Base-by-base conservation (phyloP, 2,888 invertebrate species). In the Rhagonycha fulva region DNA sequence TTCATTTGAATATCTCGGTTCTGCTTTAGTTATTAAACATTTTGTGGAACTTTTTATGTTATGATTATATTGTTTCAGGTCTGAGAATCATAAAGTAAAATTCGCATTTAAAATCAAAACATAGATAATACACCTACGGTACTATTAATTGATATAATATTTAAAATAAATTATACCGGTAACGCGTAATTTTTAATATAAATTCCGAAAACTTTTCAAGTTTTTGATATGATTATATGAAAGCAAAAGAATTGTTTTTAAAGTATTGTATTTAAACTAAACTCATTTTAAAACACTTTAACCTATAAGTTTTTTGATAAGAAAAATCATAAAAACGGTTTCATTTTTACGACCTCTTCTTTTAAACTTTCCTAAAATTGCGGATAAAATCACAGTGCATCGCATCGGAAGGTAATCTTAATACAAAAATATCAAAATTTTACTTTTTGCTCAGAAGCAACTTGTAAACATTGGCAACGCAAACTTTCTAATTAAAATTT, bases 1-100 rank as follows among this genome's bases (percentile, higher is more conserved):
- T 80, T 80, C 80, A 80, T 78, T 70, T 66, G 70, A 62, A 73
- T 70, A 73, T 78, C 76, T 78, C 74, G 72, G 72, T 70, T 74
- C 73, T 72, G 67, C 70, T 71, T 75, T 71, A 70, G 68, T 78
- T 75, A 78, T 78, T 75, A 78, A 73, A 78, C 73, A 75, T 73
- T 75, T 74, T 73, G 62, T 26, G 72, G 32, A 73, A 70, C 76
- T 68, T 61, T 30, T 67, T 69, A 72, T 70, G 76, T 73, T 72
- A 76, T 73, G 76, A 76, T 72, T 73, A 72, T 76, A 70, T 76
- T 76, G 67, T 76, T 76, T 70, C 70, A 73, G 73, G 68, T 70
- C 70, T 32, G 61, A 73, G 73, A 72, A 72, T 68, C 23, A 70
- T 70, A 70, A 67, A 26, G 67, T 67, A 67, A 26, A 26, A 26